Evolutionary conservation across 2,888 invertebrate species (phyloP), one percentile per base, ranked within the genome.

Genomic region (Plebejus argus): DNA sequence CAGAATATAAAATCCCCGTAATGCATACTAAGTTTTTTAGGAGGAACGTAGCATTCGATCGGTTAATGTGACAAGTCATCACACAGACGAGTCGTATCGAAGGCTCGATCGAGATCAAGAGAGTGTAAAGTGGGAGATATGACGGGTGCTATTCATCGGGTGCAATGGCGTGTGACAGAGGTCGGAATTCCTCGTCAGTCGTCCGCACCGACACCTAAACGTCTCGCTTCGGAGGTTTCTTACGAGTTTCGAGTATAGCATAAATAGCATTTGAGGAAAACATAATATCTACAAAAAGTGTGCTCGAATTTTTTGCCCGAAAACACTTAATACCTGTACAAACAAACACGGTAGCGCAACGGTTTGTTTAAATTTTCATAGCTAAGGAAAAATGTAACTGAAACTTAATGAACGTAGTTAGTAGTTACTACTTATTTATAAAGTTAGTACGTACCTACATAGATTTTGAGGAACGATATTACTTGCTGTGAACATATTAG

Each of bases 91-190:
- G 70, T 28, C 23, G 20, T 70, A 70, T 35, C 35, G 39, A n/a
- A 82, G 82, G 79, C 80, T 79, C 77, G 70, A 74, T 78, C 79
- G 76, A 78, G 79, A 79, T 76, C 78, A 77, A 83, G 81, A 83
- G 83, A 83, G 83, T 72, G 49, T 23, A 74, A 74, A 71, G 45
- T 20, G 82, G 81, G 82, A 83, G 84, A 85, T 85, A 84, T 80
- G 82, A 82, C 77, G 81, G 82, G 80, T 79, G 85, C 92, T 90
- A 93, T 93, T 93, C 91, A 93, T 85, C 84, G 88, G 85, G 90
- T 87, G 85, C 93, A 93, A 91, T 93, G 93, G 93, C 88, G 93
- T 93, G 93, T 93, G 92, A 93, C 93, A 87, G 86, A 91, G 90
- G 90, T 90, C 91, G 88, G 86, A 91, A 93, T 93, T 93, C 92